Evolutionary conservation across 2,113 vertebrate genomes (phyloP).

Genomic region (Pungitius pungitius): DNA sequence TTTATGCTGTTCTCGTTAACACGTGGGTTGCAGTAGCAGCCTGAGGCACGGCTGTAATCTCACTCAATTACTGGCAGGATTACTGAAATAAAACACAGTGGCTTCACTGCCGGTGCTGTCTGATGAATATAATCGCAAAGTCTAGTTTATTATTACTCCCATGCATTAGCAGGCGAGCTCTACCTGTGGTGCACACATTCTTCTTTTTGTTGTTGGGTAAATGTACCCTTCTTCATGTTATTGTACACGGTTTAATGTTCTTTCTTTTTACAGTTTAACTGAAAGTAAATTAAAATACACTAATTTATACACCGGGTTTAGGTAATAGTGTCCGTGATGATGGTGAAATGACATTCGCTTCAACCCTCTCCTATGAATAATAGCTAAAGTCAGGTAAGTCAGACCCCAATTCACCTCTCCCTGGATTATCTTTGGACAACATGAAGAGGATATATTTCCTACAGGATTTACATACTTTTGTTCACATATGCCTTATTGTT

Average conservation of each 20-base stretch:
- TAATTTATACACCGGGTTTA: not conserved
- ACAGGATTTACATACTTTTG: not conserved
- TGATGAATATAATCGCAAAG: conserved; percentile 35
- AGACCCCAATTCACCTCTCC: not conserved
- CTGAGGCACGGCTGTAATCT: conserved; percentile 27
- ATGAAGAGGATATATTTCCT: not conserved
- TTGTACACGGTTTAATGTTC: not conserved
- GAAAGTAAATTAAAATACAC: not conserved
- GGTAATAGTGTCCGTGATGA: not conserved
- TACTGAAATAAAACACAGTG: conserved; percentile 23
- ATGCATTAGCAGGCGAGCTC: not conserved
- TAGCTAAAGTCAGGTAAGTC: not conserved
- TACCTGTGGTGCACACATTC: not conserved
- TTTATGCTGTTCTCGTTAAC: conserved; percentile 37
- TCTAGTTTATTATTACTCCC: not conserved
- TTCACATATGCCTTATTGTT: not conserved
- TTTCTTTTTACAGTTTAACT: not conserved
- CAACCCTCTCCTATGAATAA: not conserved
- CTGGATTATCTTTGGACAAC: not conserved
- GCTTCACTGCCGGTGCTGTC: conserved; percentile 10
- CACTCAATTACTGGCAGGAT: conserved; percentile 34
- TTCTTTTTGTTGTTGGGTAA: not conserved
- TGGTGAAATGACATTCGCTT: not conserved
- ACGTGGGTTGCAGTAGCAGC: conserved; percentile 19
- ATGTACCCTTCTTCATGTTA: not conserved